These are phyloP conservation scores for Halcyon leucocephala DNA, from an alignment of 2,797 vertebrate genomes.

Conservation along the genomic window DNA sequence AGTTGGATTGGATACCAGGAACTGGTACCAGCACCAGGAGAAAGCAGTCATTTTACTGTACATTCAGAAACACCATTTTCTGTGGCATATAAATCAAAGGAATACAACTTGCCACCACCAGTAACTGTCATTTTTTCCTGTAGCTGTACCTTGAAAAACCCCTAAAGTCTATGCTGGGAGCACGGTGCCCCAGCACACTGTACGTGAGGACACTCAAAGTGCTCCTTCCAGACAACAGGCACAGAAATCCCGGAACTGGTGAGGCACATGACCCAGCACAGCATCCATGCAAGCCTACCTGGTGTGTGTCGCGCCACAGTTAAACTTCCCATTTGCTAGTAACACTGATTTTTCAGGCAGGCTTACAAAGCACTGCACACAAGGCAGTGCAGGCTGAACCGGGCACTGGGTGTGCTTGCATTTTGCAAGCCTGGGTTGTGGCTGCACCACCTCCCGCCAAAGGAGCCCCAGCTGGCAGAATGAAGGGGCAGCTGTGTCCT, in stretches of 20 bases:
- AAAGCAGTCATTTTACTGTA: not conserved
- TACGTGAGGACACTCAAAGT: not conserved
- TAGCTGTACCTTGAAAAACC: not conserved
- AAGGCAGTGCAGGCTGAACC: accelerated
- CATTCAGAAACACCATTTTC: not conserved
- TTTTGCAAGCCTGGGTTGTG: accelerated
- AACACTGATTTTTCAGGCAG: not conserved
- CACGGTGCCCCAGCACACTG: not conserved
- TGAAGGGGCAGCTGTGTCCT: not conserved
- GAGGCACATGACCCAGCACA: not conserved
- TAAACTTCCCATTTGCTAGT: accelerated
- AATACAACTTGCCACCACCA: slow-evolving; percentile 5
- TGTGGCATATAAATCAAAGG: not conserved
- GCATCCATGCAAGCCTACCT: accelerated
- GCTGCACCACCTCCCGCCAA: not conserved
- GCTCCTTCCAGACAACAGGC: not conserved
- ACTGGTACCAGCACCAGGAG: not conserved
- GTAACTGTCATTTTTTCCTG: not conserved
- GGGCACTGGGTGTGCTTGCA: not conserved
- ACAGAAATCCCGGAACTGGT: not conserved
- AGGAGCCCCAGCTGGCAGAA: not conserved
- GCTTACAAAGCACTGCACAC: not conserved
- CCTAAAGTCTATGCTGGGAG: not conserved
- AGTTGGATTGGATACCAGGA: not conserved
- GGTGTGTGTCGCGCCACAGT: accelerated